These are phyloP conservation scores for Acromyrmex charruanus DNA, from an alignment of 1,140 invertebrate genomes.

Conservation along the genomic window DNA sequence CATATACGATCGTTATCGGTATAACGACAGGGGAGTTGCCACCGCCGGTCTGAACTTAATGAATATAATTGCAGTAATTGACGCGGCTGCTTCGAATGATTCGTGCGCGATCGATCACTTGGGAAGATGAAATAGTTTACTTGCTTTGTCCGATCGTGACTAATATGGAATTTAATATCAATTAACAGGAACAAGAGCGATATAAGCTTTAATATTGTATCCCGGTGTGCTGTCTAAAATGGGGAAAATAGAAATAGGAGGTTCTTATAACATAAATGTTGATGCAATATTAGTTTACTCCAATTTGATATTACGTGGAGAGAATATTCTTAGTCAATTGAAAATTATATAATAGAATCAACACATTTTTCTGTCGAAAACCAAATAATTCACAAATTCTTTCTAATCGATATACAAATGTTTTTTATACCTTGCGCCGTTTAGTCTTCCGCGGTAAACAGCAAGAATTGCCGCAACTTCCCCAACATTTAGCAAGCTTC, in stretches of 20 bases:
- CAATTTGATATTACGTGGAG: neutral
- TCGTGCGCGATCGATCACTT: conserved; percentile 20
- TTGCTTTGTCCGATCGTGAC: neutral
- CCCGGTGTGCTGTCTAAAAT: neutral
- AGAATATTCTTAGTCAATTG: conserved; percentile 27
- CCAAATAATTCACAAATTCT: neutral
- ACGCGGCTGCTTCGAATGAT: neutral
- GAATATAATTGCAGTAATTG: conserved; percentile 52
- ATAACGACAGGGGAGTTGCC: neutral
- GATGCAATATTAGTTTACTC: conserved; percentile 34
- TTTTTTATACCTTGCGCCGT: conserved; percentile 92
- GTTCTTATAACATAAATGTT: conserved; percentile 20
- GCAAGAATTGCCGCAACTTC: conserved; percentile 91
- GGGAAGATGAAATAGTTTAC: neutral
- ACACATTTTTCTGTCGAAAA: conserved; percentile 1
- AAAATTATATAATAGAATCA: conserved; percentile 36
- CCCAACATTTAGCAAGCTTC: conserved; percentile 95
- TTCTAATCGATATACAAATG: conserved; percentile 1
- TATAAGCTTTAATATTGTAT: conserved; percentile 16
- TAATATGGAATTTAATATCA: conserved; percentile 11
- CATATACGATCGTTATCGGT: neutral
- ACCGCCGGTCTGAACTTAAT: neutral
- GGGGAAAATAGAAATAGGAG: neutral
- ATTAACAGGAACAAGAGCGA: conserved; percentile 34
- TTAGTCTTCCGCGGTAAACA: conserved; percentile 96